Evolutionary conservation across 92 coral and sea anemone genomes (phyloP), one percentile per base, ranked within the genome.

Genomic region (Palythoa heliodiscus): DNA sequence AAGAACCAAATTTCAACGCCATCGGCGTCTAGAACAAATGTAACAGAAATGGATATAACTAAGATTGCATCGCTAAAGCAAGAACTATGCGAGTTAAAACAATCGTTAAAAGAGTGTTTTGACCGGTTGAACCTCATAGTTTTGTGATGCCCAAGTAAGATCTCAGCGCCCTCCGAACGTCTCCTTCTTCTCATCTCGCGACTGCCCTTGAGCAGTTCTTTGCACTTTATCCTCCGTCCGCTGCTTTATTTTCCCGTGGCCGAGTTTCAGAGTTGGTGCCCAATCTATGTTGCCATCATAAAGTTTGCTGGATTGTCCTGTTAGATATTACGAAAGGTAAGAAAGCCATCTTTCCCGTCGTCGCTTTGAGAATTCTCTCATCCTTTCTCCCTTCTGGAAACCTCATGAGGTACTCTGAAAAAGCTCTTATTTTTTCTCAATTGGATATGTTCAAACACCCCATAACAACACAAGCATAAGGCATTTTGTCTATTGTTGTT

Each of bases 301-400:
- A 63, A 63, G 70, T 19, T 63, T 63, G 29, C 70, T 63, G 23
- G 70, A 35, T 63, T 63, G 70, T 19, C 70, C 70, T 63, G 16
- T 63, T 19, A 63, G 29, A 17, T 22, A 63, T 19, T 19, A 63
- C 23, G 87, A 20, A 54, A 87, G 90, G 68, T 87, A 70, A 22
- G 84, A 77, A 17, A 85, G 80, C 84, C 87, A 83, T 55, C 63
- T 68, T 77, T 69, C 74, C 63, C 91, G 80, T 14, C 91, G 64
- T 80, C 39, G 75, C 73, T 39, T 25, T 52, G 78, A 71, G 87
- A 88, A 52, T 22, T 83, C 84, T 48, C 79, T 76, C 7, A 40
- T 68, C 54, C 58, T 54, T 64, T 71, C 37, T 7, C 78, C 91
- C 78, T 83, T 47, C 85, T 63, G 25, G 38, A 19, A 16, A 58